Percentiles rank a stretch among this genome's conserved stretches.
Evolutionary conservation across 2,797 vertebrate genomes (phyloP).

Genomic region (Microchirus variegatus): DNA sequence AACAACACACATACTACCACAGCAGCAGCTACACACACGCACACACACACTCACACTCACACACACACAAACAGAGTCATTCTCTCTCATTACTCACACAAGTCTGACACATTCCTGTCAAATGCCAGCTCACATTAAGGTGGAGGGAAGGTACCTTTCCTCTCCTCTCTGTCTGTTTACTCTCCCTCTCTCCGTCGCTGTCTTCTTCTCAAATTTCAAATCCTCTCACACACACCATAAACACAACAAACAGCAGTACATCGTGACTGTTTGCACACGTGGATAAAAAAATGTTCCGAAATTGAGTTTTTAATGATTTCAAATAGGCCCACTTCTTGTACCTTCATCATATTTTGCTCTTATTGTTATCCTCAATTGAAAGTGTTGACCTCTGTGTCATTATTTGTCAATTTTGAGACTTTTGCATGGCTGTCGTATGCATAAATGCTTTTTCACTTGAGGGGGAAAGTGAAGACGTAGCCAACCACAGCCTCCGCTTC

Average conservation of each 20-base stretch:
- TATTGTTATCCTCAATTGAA: neutral
- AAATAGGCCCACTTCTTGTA: neutral
- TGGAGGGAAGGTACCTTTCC: constrained; percentile 53
- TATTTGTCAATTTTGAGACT: neutral
- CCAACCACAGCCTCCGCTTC: neutral
- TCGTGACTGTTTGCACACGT: neutral
- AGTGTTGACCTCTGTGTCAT: neutral
- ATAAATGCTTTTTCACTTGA: constrained; percentile 22
- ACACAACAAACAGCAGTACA: constrained; percentile 24
- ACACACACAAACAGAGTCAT: constrained; percentile 47
- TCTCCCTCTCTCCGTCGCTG: constrained; percentile 15
- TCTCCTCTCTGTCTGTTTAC: constrained; percentile 36
- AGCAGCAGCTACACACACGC: constrained; percentile 10
- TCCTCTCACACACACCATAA: constrained; percentile 5
- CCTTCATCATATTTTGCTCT: neutral
- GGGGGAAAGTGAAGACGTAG: constrained; percentile 1
- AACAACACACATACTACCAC: constrained; percentile 58
- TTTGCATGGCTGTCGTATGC: neutral
- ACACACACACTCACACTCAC: constrained; percentile 27
- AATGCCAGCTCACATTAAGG: constrained; percentile 69
- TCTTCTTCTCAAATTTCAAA: constrained; percentile 20
- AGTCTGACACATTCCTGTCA: constrained; percentile 72
- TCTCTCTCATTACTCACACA: constrained; percentile 70
- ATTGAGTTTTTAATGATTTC: neutral
- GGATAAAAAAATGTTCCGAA: too few relatives aligned